Conservation (phyloP, 2,888 invertebrate species). For the Lamellibrachia columna region DNA sequence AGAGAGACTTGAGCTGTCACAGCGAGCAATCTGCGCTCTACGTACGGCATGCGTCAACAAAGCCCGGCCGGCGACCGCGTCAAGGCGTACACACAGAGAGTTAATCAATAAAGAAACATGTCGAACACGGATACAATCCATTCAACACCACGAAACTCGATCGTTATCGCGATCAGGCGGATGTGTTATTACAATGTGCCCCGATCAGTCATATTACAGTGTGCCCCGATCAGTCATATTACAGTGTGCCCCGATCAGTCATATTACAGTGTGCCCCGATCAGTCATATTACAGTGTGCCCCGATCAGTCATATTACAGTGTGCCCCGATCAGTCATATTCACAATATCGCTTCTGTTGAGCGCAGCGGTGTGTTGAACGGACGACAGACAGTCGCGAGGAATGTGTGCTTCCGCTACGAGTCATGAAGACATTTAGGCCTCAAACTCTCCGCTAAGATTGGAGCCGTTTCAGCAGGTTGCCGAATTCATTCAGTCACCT, state of each 20-base stretch:
- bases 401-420: background rate
- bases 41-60: background rate
- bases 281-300: background rate
- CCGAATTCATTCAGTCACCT: background rate
- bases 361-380: background rate
- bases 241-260: background rate
- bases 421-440: background rate
- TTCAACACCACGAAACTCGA: slow-evolving; percentile 11
- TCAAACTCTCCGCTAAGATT: background rate
- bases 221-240: background rate
- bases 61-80: background rate
- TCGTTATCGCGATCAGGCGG: background rate
- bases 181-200: background rate
- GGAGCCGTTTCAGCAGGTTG: background rate
- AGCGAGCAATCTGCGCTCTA: background rate
- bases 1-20: background rate
- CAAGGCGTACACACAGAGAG: background rate
- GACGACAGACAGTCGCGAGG: background rate
- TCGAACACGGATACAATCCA: slow-evolving; percentile 11
- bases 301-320: background rate
- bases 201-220: background rate
- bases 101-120: slow-evolving; percentile 12
- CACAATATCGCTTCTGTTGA: background rate
- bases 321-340: background rate
- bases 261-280: background rate